These are phyloP conservation scores for Eptatretus burgeri DNA, from an alignment of 2,113 vertebrate genomes.

Conservation along the genomic window DNA sequence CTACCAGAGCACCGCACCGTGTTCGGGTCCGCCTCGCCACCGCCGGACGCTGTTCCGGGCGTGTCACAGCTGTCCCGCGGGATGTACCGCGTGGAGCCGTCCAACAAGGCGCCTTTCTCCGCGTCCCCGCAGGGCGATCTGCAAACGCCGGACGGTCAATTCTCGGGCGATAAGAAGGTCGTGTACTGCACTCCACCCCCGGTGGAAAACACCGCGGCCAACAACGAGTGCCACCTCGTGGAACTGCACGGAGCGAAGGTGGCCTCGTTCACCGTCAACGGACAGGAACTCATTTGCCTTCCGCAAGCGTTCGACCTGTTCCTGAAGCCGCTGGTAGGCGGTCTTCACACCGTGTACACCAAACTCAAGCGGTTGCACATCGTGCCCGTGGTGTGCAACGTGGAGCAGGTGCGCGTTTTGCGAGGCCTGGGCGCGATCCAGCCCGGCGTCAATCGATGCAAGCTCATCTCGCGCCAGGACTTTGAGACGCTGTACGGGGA, in stretches of 20 bases:
- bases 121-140: constrained; percentile 5
- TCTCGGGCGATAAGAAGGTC: constrained; percentile 1
- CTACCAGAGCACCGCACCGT: not conserved
- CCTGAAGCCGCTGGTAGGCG: constrained; percentile 90
- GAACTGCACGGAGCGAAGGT: constrained; percentile 81
- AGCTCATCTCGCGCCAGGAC: constrained; percentile 91
- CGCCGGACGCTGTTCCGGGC: not conserved
- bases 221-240: constrained; percentile 98
- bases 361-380: constrained; percentile 96
- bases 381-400: constrained; percentile 90
- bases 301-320: constrained; percentile 96
- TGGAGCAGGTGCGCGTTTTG: constrained; percentile 94
- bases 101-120: not conserved
- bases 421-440: constrained; percentile 83
- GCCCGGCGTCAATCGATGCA: constrained; percentile 86
- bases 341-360: constrained; percentile 93
- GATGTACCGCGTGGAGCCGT: constrained; percentile 5
- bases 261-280: constrained; percentile 89
- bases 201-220: constrained; percentile 90
- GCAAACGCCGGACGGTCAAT: not conserved
- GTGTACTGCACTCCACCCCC: constrained; percentile 93
- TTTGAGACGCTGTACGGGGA: constrained; percentile 96
- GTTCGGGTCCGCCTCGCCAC: constrained; percentile 9
- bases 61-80: constrained; percentile 1
- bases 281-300: constrained; percentile 85